Conservation (phyloP, 2,888 invertebrate species). For the Sylvicola cinctus region DNA sequence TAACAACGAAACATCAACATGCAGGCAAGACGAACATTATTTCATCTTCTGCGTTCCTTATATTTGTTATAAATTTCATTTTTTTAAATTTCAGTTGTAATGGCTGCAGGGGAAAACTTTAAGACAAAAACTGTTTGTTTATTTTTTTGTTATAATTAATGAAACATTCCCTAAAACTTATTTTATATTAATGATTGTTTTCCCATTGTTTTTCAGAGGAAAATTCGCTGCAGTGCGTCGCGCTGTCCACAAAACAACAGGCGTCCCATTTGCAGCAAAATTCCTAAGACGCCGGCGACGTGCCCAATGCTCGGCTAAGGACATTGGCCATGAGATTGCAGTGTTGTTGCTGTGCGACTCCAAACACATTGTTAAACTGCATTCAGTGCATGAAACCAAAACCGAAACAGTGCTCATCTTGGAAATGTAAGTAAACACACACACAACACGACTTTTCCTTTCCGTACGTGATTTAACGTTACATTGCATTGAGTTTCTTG, state of each 20-base stretch:
- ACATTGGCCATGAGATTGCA: constrained; percentile 86
- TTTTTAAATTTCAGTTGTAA: no score
- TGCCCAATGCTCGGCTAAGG: constrained; percentile 64
- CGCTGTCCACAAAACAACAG: constrained; percentile 68
- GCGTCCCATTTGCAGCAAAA: constrained; percentile 88
- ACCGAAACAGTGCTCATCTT: constrained; percentile 68
- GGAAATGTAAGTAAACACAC: constrained; percentile 76
- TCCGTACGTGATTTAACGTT: no score
- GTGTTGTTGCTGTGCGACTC: constrained; percentile 73
- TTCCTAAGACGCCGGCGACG: constrained; percentile 81
- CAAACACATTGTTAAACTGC: constrained; percentile 70
- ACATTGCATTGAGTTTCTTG: no score
- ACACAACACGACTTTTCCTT: no score
- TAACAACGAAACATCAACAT: no score
- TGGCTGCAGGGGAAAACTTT: no score
- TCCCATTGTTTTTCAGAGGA: constrained; percentile 43
- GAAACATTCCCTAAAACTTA: no score
- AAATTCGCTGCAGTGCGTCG: constrained; percentile 91
- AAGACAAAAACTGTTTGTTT: no score
- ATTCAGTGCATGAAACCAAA: constrained; percentile 66
- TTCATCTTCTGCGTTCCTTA: no score
- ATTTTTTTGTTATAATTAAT: no score
- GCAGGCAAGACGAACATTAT: no score
- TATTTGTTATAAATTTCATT: no score
- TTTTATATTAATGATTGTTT: constrained; percentile 1